Evolutionary conservation across 2,888 invertebrate species (phyloP).

Genomic region (Philaethria dido): DNA sequence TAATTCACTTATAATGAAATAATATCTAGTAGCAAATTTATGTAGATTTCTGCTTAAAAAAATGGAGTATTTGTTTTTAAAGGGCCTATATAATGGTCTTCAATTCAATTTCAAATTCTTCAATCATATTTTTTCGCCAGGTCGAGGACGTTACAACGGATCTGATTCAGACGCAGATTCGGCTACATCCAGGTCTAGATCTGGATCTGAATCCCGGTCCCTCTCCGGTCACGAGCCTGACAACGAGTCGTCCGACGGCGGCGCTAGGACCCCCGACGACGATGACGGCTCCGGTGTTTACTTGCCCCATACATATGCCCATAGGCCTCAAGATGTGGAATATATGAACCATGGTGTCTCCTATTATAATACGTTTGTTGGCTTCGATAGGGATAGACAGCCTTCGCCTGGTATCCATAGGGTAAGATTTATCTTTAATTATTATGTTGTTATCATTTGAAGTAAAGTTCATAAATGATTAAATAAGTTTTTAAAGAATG

Average conservation of each 20-base stretch:
- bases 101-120: too few relatives aligned
- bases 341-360: conserved; percentile 84
- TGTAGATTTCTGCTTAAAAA: too few relatives aligned
- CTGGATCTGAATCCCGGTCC: conserved; percentile 87
- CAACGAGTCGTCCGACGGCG: conserved; percentile 90
- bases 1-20: too few relatives aligned
- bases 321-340: conserved; percentile 68
- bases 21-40: too few relatives aligned
- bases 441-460: neutral
- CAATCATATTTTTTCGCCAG: conserved; percentile 57
- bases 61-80: too few relatives aligned
- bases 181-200: conserved; percentile 85
- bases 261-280: conserved; percentile 86
- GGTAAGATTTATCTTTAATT: conserved; percentile 56
- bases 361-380: conserved; percentile 85
- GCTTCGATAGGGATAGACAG: conserved; percentile 80
- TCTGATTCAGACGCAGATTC: conserved; percentile 84
- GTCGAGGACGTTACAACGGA: conserved; percentile 87
- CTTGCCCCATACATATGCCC: conserved; percentile 85
- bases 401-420: conserved; percentile 74
- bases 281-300: conserved; percentile 86
- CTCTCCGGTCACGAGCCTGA: conserved; percentile 89
- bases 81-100: too few relatives aligned
- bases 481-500: too few relatives aligned
- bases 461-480: too few relatives aligned